These are phyloP conservation scores for Heteromyza rotundicornis DNA, from an alignment of 2,888 invertebrate species.

Conservation along the genomic window DNA sequence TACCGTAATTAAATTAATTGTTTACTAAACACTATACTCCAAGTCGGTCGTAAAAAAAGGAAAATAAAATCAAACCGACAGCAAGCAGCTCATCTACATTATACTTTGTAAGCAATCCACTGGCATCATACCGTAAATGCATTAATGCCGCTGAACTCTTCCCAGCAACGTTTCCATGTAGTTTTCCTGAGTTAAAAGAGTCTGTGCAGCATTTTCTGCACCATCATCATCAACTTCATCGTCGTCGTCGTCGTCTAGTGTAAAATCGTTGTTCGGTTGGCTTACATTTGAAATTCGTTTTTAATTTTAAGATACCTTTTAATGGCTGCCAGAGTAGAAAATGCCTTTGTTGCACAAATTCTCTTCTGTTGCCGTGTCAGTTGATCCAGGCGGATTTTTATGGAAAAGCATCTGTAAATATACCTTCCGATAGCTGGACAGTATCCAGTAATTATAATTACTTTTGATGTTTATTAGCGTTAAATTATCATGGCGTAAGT, in stretches of 20 bases:
- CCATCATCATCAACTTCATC: too few relatives aligned
- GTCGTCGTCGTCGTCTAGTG: constrained; percentile 35
- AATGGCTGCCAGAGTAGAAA: not conserved
- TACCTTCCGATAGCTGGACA: not conserved
- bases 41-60: too few relatives aligned
- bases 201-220: too few relatives aligned
- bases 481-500: too few relatives aligned
- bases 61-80: too few relatives aligned
- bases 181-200: too few relatives aligned
- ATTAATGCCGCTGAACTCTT: too few relatives aligned
- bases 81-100: too few relatives aligned
- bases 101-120: too few relatives aligned
- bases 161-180: too few relatives aligned
- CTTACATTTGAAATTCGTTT: constrained; percentile 26
- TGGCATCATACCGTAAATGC: too few relatives aligned
- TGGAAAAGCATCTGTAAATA: not conserved
- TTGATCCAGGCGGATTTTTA: not conserved
- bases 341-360: not conserved
- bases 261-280: too few relatives aligned
- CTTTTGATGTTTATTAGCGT: not conserved
- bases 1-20: not conserved
- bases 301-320: not conserved
- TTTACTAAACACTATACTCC: not conserved
- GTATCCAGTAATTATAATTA: not conserved
- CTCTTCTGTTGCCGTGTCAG: not conserved